Conservation (phyloP, 2,888 invertebrate species). For the Dasysyrphus tricinctus region DNA sequence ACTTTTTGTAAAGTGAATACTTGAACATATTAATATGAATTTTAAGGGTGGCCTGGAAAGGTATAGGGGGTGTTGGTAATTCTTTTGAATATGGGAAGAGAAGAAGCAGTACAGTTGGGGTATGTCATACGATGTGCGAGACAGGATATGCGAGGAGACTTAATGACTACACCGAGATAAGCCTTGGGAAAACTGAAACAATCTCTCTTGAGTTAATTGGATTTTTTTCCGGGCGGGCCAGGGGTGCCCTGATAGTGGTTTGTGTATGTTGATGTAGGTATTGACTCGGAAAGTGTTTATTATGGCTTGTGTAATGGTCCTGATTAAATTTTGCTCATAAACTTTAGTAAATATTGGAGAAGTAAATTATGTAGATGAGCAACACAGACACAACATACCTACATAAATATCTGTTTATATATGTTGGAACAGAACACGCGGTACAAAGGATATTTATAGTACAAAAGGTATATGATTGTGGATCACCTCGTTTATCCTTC, state of each 20-base stretch:
- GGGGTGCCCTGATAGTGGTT: slow-evolving; percentile 17
- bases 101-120: slow-evolving; percentile 8
- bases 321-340: slow-evolving; percentile 74
- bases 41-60: slow-evolving; percentile 36
- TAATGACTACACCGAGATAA: slow-evolving; percentile 74
- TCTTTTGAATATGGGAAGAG: slow-evolving; percentile 9
- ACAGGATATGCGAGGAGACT: slow-evolving; percentile 66
- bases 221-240: slow-evolving; percentile 39
- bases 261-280: slow-evolving; percentile 30
- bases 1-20: slow-evolving; percentile 69
- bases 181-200: slow-evolving; percentile 75
- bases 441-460: slow-evolving; percentile 53
- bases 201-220: slow-evolving; percentile 75
- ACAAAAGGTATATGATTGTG: slow-evolving; percentile 20
- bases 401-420: not conserved
- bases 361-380: slow-evolving; percentile 75
- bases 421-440: not conserved
- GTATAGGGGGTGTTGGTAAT: not conserved
- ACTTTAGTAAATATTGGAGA: slow-evolving; percentile 75
- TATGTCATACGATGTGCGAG: slow-evolving; percentile 67
- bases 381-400: slow-evolving; percentile 28
- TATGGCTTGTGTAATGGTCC: slow-evolving; percentile 71
- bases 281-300: slow-evolving; percentile 68
- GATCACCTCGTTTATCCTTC: slow-evolving; percentile 22
- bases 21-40: slow-evolving; percentile 70